Evolutionary conservation across 2,888 invertebrate genomes (phyloP).

Genomic region (Catonia carolina): DNA sequence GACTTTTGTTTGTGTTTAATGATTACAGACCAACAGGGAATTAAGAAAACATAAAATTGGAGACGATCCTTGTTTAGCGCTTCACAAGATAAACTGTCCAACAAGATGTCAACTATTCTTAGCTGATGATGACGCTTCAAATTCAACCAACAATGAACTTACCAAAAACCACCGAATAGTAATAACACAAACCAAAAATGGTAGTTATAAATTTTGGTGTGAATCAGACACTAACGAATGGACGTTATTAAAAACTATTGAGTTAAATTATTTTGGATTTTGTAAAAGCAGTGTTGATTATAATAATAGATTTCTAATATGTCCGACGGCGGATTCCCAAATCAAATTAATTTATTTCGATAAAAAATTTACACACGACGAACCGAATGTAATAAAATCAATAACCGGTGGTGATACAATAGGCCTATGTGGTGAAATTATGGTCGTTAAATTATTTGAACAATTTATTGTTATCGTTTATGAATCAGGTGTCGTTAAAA

Average conservation of each 20-base stretch:
- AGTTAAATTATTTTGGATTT: conserved; percentile 45
- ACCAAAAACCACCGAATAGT: conserved; percentile 42
- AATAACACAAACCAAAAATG: conserved; percentile 68
- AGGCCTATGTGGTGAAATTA: too few species aligned
- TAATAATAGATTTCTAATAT: too few species aligned
- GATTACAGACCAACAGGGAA: background rate
- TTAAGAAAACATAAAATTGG: conserved; percentile 45
- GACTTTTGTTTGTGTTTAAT: too few species aligned
- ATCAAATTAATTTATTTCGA: too few species aligned
- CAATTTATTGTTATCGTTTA: conserved; percentile 60
- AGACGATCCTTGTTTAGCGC: conserved; percentile 54
- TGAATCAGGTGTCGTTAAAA: conserved; percentile 62
- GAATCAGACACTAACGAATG: conserved; percentile 50
- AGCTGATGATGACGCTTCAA: too few species aligned
- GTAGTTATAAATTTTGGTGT: conserved; percentile 59
- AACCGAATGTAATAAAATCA: too few species aligned
- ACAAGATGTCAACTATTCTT: too few species aligned
- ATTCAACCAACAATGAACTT: too few species aligned
- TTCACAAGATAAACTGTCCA: conserved; percentile 53
- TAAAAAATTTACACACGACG: too few species aligned
- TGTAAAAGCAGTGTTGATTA: too few species aligned
- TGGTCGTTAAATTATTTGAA: conserved; percentile 31
- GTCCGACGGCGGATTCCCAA: too few species aligned
- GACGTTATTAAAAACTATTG: conserved; percentile 35
- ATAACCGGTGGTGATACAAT: too few species aligned